Conservation (phyloP, 2,888 invertebrate species). For the Mallateleia sp. region DNA sequence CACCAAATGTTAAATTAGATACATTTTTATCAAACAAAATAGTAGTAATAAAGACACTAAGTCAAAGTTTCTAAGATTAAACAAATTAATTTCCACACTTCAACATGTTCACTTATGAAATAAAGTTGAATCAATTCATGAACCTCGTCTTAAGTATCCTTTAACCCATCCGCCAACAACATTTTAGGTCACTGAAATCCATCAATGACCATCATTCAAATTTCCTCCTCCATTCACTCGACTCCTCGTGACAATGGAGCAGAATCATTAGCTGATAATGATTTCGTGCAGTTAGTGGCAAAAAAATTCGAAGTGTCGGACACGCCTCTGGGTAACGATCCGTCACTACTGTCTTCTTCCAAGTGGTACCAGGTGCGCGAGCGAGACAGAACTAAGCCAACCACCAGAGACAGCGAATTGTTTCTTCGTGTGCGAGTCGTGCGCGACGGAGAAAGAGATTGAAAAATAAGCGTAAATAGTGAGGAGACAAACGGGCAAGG, state of each 20-base stretch:
- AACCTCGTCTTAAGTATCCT: background rate
- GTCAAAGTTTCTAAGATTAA: too few relatives aligned
- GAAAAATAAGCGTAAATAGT: constrained; percentile 79
- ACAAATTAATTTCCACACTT: too few relatives aligned
- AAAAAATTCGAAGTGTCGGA: constrained; percentile 76
- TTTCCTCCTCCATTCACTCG: constrained; percentile 33
- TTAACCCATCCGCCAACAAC: background rate
- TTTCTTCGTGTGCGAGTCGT: constrained; percentile 33
- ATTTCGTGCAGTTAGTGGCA: constrained; percentile 73
- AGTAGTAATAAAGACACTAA: too few relatives aligned
- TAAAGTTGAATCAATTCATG: background rate
- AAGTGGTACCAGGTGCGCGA: constrained; percentile 70
- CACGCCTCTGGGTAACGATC: constrained; percentile 84
- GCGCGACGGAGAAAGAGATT: constrained; percentile 82
- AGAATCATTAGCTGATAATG: constrained; percentile 76
- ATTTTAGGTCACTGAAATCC: constrained; percentile 24
- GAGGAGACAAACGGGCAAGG: constrained; percentile 44
- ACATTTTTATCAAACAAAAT: too few relatives aligned
- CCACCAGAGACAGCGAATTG: constrained; percentile 4
- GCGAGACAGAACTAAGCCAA: constrained; percentile 32
- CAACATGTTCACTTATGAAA: too few relatives aligned
- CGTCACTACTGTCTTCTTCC: constrained; percentile 81
- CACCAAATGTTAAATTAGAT: too few relatives aligned
- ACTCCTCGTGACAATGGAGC: constrained; percentile 55
- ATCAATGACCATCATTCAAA: constrained; percentile 56